Conservation (phyloP, 2,797 vertebrate genomes). For the Sebastolobus altivelis region DNA sequence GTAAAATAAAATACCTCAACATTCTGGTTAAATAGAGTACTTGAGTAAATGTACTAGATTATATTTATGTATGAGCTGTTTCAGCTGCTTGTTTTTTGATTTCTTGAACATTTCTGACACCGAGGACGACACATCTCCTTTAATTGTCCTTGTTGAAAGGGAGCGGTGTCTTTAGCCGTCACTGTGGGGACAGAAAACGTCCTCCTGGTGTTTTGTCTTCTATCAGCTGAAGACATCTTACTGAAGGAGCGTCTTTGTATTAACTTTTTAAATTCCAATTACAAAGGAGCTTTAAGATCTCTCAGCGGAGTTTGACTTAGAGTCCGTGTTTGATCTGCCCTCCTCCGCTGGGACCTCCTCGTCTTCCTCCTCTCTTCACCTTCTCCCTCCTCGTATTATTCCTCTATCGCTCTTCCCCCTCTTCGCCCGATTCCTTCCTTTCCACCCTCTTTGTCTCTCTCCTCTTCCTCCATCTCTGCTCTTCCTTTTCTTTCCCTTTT, state of each 20-base stretch:
- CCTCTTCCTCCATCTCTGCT: background rate
- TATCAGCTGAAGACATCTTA: slow-evolving; percentile 88
- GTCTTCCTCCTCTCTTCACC: slow-evolving; percentile 59
- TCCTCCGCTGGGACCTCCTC: slow-evolving; percentile 86
- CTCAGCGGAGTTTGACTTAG: slow-evolving; percentile 93
- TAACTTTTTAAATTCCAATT: slow-evolving; percentile 94
- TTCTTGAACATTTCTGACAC: background rate
- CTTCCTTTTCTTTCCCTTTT: background rate
- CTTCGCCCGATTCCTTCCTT: background rate
- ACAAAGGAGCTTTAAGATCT: slow-evolving; percentile 94
- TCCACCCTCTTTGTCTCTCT: background rate
- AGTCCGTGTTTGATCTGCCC: slow-evolving; percentile 92
- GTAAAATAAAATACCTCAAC: too few species aligned
- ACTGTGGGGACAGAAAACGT: slow-evolving; percentile 79
- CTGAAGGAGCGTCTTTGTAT: slow-evolving; percentile 90
- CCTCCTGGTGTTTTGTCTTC: slow-evolving; percentile 82
- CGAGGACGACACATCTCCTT: slow-evolving; percentile 45
- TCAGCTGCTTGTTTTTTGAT: background rate
- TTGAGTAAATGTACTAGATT: background rate
- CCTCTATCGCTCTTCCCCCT: slow-evolving; percentile 11
- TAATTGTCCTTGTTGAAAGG: slow-evolving; percentile 49
- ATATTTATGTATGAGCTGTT: background rate
- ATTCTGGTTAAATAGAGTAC: background rate
- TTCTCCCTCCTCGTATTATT: slow-evolving; percentile 56
- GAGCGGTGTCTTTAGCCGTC: slow-evolving; percentile 54